phyloP scores from a whole-genome alignment of 2,113 vertebrate genomes.

The Charina bottae region DNA sequence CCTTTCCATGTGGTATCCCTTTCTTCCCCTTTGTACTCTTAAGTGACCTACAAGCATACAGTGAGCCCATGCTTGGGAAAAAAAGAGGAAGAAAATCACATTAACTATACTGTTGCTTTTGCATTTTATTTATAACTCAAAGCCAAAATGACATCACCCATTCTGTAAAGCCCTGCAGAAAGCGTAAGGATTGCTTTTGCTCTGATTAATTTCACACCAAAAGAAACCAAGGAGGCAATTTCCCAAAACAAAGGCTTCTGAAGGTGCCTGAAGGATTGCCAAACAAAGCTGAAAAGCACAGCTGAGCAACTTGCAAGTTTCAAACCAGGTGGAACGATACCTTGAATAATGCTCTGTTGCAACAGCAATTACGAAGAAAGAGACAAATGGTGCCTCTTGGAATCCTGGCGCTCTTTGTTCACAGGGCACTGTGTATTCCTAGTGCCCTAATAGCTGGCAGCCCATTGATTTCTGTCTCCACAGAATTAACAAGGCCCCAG shows the following conservation, averaged over 20 bases:
- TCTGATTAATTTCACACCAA: neutral
- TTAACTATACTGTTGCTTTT: neutral
- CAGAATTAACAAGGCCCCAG: slow-evolving; percentile 11
- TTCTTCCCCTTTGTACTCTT: neutral
- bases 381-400: neutral
- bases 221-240: neutral
- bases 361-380: neutral
- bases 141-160: neutral
- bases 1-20: neutral
- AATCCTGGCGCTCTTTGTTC: neutral
- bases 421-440: neutral
- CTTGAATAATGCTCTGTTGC: neutral
- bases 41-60: neutral
- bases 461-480: slow-evolving; percentile 12
- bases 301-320: neutral
- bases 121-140: neutral
- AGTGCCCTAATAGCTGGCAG: slow-evolving; percentile 8
- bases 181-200: neutral
- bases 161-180: neutral
- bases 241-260: neutral
- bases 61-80: neutral
- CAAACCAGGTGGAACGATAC: neutral
- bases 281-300: neutral
- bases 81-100: neutral
- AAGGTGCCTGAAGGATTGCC: slow-evolving; percentile 1